Percentiles rank a stretch among this genome's conserved stretches.
Conservation (phyloP, 2,888 invertebrate genomes). For the Thymelicus sylvestris region DNA sequence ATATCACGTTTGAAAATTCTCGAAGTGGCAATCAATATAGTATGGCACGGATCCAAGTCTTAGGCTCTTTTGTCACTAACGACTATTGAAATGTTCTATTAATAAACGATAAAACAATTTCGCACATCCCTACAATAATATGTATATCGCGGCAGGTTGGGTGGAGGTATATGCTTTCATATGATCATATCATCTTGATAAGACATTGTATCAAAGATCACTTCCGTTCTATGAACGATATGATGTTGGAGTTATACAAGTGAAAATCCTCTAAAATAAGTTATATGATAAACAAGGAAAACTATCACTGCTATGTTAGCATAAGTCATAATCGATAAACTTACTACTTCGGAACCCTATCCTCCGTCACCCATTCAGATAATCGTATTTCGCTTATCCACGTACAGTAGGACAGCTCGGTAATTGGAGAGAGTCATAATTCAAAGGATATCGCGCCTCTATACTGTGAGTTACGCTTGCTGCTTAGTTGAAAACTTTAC, state of each 20-base stretch:
- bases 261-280: no score
- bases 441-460: constrained; percentile 39
- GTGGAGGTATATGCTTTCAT: no score
- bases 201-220: no score
- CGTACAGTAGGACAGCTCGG: not conserved
- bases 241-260: no score
- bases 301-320: no score
- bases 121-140: not conserved
- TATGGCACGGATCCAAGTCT: constrained; percentile 50
- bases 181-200: no score
- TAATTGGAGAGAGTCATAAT: constrained; percentile 34
- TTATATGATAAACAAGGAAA: no score
- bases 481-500: constrained; percentile 39
- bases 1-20: constrained; percentile 39
- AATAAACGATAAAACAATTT: not conserved
- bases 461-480: constrained; percentile 37
- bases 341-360: no score
- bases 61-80: not conserved
- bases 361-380: no score
- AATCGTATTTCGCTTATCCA: not conserved
- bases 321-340: no score
- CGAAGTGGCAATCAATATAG: constrained; percentile 49
- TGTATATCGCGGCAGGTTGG: no score
- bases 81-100: not conserved
- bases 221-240: no score